Percentiles rank a stretch among this genome's conserved stretches.
These are phyloP conservation scores for Lepus oiostolus DNA, from an alignment of 2,797 vertebrate species.

Conservation along the genomic window DNA sequence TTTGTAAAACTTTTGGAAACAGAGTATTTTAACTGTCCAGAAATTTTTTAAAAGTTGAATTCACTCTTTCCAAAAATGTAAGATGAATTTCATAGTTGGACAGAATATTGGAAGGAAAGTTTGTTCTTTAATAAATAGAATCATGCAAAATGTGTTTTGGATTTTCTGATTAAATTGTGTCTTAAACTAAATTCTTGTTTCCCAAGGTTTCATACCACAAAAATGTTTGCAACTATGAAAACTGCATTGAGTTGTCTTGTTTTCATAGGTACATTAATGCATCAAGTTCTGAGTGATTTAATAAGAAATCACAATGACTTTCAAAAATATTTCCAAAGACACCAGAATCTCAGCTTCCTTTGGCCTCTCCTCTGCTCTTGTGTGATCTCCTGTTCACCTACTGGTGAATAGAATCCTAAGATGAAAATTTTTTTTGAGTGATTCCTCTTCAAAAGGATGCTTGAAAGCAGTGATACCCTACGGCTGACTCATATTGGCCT, in stretches of 20 bases:
- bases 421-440: neutral
- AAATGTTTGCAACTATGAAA: slow-evolving; percentile 19
- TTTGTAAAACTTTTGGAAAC: slow-evolving; percentile 40
- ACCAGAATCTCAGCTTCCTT: neutral
- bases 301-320: slow-evolving; percentile 5
- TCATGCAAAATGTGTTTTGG: slow-evolving; percentile 28
- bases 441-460: neutral
- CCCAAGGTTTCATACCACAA: neutral
- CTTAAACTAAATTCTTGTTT: slow-evolving; percentile 56
- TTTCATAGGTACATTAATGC: neutral
- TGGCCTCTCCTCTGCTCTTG: neutral
- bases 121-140: slow-evolving; percentile 73
- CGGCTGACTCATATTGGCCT: neutral
- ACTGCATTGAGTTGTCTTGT: neutral
- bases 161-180: slow-evolving; percentile 60
- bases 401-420: neutral
- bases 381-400: neutral
- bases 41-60: slow-evolving; percentile 48
- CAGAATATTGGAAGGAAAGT: slow-evolving; percentile 24
- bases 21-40: slow-evolving; percentile 60
- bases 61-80: slow-evolving; percentile 63
- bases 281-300: slow-evolving; percentile 37
- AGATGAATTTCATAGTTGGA: slow-evolving; percentile 72
- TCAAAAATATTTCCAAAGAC: slow-evolving; percentile 33
- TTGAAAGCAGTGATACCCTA: neutral